phyloP scores from a whole-genome alignment of 1,140 invertebrate species.

The Euwallacea similis region DNA sequence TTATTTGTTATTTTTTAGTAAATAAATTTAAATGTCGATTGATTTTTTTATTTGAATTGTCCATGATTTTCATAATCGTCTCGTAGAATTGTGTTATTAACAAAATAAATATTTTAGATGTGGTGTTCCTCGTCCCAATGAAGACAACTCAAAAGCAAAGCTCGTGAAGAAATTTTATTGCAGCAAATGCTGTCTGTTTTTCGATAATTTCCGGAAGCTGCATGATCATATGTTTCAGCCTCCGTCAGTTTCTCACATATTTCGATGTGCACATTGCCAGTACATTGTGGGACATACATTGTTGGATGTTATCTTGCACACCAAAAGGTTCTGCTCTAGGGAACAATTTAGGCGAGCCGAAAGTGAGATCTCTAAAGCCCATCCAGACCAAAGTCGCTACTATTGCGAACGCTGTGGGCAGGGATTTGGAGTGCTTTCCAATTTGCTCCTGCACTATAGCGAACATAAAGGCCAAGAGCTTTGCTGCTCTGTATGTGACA shows the following conservation, averaged over 20 bases:
- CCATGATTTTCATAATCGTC: too few species aligned
- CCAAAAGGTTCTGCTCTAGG: conserved; percentile 4
- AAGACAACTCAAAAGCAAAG: neutral
- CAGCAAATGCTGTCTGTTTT: conserved; percentile 15
- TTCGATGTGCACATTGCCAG: conserved; percentile 15
- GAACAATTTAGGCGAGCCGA: conserved; percentile 8
- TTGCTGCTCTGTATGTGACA: conserved; percentile 17
- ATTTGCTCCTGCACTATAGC: conserved; percentile 10
- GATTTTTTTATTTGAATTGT: too few species aligned
- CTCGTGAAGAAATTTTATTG: conserved; percentile 19
- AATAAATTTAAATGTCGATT: too few species aligned
- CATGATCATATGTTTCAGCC: conserved; percentile 12
- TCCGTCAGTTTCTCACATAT: neutral
- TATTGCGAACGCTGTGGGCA: conserved; percentile 23
- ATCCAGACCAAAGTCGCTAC: conserved; percentile 10
- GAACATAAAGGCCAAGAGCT: conserved; percentile 6
- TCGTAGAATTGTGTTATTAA: neutral
- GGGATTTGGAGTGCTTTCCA: neutral
- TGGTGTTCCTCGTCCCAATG: neutral
- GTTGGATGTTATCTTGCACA: conserved; percentile 8
- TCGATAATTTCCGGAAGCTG: conserved; percentile 1
- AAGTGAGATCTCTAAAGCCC: neutral
- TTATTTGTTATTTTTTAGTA: too few species aligned
- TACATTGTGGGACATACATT: conserved; percentile 21
- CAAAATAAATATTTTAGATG: neutral